These are phyloP conservation scores for Drosophila ambigua DNA, from an alignment of 1,140 invertebrate species.

Conservation along the genomic window DNA sequence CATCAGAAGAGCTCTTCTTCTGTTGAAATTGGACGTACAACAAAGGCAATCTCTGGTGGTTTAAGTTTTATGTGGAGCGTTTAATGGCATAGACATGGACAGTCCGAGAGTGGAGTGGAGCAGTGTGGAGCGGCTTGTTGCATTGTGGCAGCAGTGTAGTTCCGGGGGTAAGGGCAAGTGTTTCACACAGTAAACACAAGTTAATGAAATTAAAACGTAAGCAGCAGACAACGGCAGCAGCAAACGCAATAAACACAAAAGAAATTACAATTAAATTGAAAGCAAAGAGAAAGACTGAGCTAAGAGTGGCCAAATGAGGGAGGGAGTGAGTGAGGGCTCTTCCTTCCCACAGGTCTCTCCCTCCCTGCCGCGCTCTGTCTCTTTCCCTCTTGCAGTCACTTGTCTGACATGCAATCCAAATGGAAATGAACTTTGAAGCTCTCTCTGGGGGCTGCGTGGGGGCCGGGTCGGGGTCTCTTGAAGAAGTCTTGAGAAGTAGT, in stretches of 20 bases:
- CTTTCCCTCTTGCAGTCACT: conserved; percentile 15
- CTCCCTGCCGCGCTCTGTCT: not conserved
- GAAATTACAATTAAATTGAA: conserved; percentile 82
- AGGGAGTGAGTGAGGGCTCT: conserved; percentile 14
- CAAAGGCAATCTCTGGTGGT: conserved; percentile 43
- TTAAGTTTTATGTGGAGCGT: conserved; percentile 67
- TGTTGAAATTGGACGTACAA: conserved; percentile 56
- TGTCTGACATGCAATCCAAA: conserved; percentile 71
- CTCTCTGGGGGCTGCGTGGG: conserved; percentile 57
- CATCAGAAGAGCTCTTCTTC: conserved; percentile 36
- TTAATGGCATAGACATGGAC: conserved; percentile 44
- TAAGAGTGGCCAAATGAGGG: not conserved
- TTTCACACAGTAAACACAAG: conserved; percentile 79
- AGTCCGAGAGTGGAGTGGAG: not conserved
- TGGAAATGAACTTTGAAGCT: conserved; percentile 73
- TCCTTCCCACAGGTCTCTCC: conserved; percentile 23
- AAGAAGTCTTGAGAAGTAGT: conserved; percentile 29
- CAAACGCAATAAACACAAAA: conserved; percentile 79
- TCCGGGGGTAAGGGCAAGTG: conserved; percentile 54
- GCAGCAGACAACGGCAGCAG: conserved; percentile 56
- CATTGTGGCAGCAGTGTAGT: too few relatives aligned
- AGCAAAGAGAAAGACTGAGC: conserved; percentile 53
- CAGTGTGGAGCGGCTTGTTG: not conserved
- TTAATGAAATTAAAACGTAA: conserved; percentile 82
- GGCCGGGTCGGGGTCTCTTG: conserved; percentile 31